These are phyloP conservation scores for Dendronephthya gigantea DNA, from an alignment of 64 coral and sea anemone genomes.

Conservation along the genomic window DNA sequence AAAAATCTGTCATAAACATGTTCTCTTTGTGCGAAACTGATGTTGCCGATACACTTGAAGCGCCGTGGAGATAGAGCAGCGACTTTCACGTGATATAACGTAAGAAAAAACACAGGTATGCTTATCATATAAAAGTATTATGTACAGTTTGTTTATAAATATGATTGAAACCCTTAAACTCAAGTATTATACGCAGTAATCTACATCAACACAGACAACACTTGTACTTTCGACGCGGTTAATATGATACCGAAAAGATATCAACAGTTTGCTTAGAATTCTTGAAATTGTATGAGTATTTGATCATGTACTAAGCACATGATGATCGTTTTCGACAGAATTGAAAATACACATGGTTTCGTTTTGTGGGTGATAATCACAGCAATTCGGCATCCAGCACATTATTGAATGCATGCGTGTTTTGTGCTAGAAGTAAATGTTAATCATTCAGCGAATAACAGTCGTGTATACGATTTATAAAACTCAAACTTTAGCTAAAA, in stretches of 20 bases:
- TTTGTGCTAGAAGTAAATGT: too few species aligned
- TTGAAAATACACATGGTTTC: background rate
- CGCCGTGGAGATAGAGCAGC: background rate
- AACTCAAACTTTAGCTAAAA: too few species aligned
- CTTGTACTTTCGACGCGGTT: too few species aligned
- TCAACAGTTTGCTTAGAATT: background rate
- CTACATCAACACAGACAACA: background rate
- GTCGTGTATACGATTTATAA: too few species aligned
- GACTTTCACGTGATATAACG: background rate
- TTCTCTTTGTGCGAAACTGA: background rate
- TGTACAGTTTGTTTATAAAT: background rate
- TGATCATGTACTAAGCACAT: background rate
- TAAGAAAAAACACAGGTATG: background rate
- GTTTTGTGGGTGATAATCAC: background rate
- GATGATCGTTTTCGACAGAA: background rate
- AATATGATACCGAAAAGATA: background rate
- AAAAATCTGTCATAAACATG: background rate
- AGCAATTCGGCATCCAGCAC: too few species aligned
- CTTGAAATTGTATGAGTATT: background rate
- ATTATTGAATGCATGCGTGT: background rate
- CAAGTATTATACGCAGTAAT: background rate
- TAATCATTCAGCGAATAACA: too few species aligned
- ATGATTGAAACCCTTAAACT: background rate
- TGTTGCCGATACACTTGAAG: background rate
- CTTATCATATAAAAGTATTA: background rate